Evolutionary conservation across 2,113 vertebrate species (phyloP), one percentile per base, ranked within the genome.

Genomic region (Stomatorhinus ivindoensis): DNA sequence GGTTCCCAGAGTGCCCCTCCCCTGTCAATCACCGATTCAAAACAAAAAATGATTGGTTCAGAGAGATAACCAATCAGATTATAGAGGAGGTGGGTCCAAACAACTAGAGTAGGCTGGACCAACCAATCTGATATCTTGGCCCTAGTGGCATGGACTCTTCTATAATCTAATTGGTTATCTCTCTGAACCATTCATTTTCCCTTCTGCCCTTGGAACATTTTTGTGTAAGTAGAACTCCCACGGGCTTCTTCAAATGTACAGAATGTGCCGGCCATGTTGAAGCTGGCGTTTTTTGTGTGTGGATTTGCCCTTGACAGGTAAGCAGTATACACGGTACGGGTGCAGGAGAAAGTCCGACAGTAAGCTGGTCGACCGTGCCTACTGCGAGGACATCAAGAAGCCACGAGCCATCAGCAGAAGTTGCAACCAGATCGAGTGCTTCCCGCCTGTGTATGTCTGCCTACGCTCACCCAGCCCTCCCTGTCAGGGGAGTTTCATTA

Each of bases 351-450:
- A 96, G 91, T 91, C 95, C 0, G 97, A 99, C 92, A 95, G 96
- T 93, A 98, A 97, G 94, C 98, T 98, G 97, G 97, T 99, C 76
- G 97, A 97, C 90, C 97, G 97, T 50, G 95, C 94, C 91, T 97
- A 95, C 95, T 99, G 98, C 69, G 96, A 97, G 86, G 91, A 96
- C 91, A 95, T 98, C 91, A 93, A 90, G 24, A 98, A 97, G 86
- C 97, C 97, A 0, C 96, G 96, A 69, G 96, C 96, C 89, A 97
- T 98, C 89, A 96, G 95, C 85, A 95, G 96, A 91, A 93, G 96
- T 46, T 99, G 98, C 95, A 98, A 98, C 95, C 95, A 96, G 10
- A 97, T 99, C 93, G 96, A 97, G 93, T 99, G 98, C 92, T 97
- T 97, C 89, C 97, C 97, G 91, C 98, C 98, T 7, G 95, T 97